Evolutionary conservation across 35 echinoderm and acorn worm genomes (phyloP).

Genomic region (Chiridota heheva): DNA sequence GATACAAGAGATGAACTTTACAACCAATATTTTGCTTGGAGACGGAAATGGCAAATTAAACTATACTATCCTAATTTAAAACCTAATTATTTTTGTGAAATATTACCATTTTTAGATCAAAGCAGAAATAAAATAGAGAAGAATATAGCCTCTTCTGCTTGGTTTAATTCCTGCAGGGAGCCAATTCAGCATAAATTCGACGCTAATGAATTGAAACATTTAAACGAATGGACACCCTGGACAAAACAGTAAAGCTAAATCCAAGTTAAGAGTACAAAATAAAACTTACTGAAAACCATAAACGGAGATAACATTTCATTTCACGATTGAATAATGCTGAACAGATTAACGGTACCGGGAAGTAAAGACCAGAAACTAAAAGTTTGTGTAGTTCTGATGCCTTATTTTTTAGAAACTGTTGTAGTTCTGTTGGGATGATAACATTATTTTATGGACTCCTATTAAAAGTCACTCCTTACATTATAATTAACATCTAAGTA

Average conservation of each 20-base stretch:
- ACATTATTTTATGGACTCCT: too few relatives aligned
- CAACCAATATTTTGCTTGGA: slow-evolving; percentile 70
- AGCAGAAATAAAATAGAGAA: background rate
- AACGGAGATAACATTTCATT: too few relatives aligned
- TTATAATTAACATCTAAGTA: too few relatives aligned
- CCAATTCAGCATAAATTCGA: slow-evolving; percentile 49
- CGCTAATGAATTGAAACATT: slow-evolving; percentile 3
- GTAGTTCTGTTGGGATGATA: too few relatives aligned
- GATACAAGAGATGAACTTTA: slow-evolving; percentile 61
- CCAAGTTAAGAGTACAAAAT: too few relatives aligned
- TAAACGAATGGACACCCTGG: slow-evolving; percentile 63
- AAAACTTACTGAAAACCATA: too few relatives aligned
- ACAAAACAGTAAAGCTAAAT: slow-evolving; percentile 28
- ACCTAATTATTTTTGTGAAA: slow-evolving; percentile 70
- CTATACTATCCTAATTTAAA: slow-evolving; percentile 66
- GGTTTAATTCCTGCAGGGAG: slow-evolving; percentile 69
- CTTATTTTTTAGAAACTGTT: too few relatives aligned
- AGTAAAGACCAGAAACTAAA: too few relatives aligned
- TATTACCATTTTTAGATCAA: slow-evolving; percentile 45
- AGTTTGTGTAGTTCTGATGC: too few relatives aligned
- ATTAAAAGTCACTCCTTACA: too few relatives aligned
- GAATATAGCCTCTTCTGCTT: slow-evolving; percentile 25
- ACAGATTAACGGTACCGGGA: too few relatives aligned
- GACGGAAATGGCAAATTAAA: slow-evolving; percentile 15
- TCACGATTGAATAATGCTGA: too few relatives aligned